Evolutionary conservation across 2,797 vertebrate genomes (phyloP), one percentile per base, ranked within the genome.

Genomic region (Tenualosa ilisha): DNA sequence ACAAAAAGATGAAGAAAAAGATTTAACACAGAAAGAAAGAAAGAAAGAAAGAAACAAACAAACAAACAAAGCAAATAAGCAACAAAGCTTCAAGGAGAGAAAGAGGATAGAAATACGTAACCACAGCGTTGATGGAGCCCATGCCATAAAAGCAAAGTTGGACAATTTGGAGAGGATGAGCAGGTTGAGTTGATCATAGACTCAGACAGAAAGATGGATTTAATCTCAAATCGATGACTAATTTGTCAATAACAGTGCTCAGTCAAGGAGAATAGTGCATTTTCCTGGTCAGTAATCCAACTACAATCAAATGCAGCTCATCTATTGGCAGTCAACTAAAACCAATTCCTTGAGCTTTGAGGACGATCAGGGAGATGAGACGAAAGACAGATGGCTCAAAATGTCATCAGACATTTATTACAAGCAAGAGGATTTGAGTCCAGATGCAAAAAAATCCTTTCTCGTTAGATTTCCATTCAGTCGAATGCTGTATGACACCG

Each of bases 401-500:
- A 75, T 31, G 68, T 75, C 37, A 46, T 40, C 72, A 46, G 72
- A 79, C 40, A 79, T 79, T 79, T 79, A 79, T 43, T 43, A 46
- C 37, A 46, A 79, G 40, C 37, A 46, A 20, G 20, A 46, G 40
- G 40, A 79, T 43, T 79, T 46, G 37, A 7, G 72, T 79, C 72
- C 40, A 79, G 20, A 79, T 79, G 72, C 20, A 79, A 40, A 72
- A 54, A 20, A 79, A 46, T 79, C 72, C 72, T 9, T 17, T 6
- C 37, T 46, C 15, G 22, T 79, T n/a, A 79, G 1, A 40, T 46
- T 40, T 20, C 72, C 6, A 43, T 79, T 17, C 7, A 8, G 40
- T 22, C 9, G 22, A 79, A 79, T 17, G 72, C 72, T 46, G 37
- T 22, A 46, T 20, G 72, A 22, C 72, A 79, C 37, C 37, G 17